Conservation (phyloP, 2,797 vertebrate species). For the Setipinna tenuifilis region DNA sequence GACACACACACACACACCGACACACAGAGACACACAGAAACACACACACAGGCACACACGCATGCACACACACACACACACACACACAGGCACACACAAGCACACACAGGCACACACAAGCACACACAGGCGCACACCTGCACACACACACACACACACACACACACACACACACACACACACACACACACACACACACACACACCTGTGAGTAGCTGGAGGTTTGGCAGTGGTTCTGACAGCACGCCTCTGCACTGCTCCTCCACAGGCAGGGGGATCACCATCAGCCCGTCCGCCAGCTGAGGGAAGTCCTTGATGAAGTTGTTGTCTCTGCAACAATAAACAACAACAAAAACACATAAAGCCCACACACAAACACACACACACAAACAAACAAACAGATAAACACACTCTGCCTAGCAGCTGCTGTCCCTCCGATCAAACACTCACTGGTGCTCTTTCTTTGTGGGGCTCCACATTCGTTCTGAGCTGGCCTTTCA, state of each 20-base stretch:
- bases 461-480: no score
- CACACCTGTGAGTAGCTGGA: constrained; percentile 91
- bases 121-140: background rate
- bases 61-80: no score
- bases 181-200: background rate
- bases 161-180: constrained; percentile 12
- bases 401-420: background rate
- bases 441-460: background rate
- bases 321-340: constrained; percentile 89
- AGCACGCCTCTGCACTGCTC: constrained; percentile 95
- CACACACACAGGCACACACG: no score
- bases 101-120: constrained; percentile 61
- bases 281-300: constrained; percentile 92
- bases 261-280: constrained; percentile 93
- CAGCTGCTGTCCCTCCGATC: background rate
- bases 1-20: no score
- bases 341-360: background rate
- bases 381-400: background rate
- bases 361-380: background rate
- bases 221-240: constrained; percentile 91
- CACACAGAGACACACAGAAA: background rate
- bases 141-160: constrained; percentile 28
- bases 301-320: constrained; percentile 98
- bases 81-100: no score
- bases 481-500: no score